phyloP scores from a whole-genome alignment of 2,113 vertebrate species.

The Anseranas semipalmata region DNA sequence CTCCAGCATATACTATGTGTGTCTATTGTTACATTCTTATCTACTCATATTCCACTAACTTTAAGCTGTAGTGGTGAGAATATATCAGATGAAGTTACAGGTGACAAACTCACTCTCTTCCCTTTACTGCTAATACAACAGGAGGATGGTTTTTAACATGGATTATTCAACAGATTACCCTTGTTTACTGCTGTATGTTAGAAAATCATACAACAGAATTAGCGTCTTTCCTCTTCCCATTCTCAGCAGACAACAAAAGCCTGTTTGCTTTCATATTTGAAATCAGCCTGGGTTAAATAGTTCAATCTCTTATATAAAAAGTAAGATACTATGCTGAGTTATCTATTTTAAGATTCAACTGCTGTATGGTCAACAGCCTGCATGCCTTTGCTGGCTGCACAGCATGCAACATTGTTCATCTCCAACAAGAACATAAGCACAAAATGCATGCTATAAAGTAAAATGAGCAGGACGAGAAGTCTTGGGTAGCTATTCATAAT shows the following conservation, averaged over 20 bases:
- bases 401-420: neutral
- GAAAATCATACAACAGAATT: neutral
- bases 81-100: fast-evolving
- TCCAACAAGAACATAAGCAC: neutral
- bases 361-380: neutral
- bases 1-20: neutral
- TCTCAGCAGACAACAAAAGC: neutral
- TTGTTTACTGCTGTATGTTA: neutral
- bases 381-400: neutral
- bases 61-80: neutral
- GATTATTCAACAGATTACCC: neutral
- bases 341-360: neutral
- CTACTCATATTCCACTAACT: neutral
- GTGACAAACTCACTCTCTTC: neutral
- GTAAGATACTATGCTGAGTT: neutral
- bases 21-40: neutral
- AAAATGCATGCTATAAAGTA: neutral
- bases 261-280: neutral
- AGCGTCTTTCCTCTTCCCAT: neutral
- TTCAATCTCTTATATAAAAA: neutral
- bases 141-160: neutral
- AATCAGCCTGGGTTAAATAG: neutral
- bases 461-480: neutral
- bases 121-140: neutral
- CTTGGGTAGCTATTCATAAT: neutral